Evolutionary conservation across 2,113 vertebrate species (phyloP).

Genomic region (Hypomesus transpacificus): DNA sequence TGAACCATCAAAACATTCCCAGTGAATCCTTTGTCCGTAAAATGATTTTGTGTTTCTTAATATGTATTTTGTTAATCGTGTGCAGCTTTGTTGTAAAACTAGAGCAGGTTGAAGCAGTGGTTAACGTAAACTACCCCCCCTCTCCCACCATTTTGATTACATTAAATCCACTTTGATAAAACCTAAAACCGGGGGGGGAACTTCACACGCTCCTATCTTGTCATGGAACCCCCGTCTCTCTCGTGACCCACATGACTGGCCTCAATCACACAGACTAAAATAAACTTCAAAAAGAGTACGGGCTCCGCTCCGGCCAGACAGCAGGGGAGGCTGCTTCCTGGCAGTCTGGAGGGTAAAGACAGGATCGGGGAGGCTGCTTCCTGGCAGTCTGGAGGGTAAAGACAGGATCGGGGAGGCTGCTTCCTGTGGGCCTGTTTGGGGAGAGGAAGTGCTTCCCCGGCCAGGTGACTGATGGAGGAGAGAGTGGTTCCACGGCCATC

Average conservation of each 20-base stretch:
- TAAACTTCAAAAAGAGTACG: background rate
- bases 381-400: constrained; percentile 15
- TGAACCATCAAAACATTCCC: too few relatives aligned
- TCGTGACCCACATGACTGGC: background rate
- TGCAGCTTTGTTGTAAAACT: too few relatives aligned
- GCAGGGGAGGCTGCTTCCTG: constrained; percentile 4
- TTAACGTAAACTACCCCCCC: too few relatives aligned
- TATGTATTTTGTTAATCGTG: too few relatives aligned
- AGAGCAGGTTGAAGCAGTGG: too few relatives aligned
- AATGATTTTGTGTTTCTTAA: too few relatives aligned
- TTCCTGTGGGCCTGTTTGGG: constrained; percentile 44
- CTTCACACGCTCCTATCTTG: too few relatives aligned
- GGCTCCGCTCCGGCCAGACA: background rate
- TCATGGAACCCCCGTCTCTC: too few relatives aligned
- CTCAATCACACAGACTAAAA: background rate
- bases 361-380: constrained; percentile 38
- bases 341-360: constrained; percentile 23
- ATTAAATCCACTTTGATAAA: too few relatives aligned
- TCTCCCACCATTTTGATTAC: too few relatives aligned
- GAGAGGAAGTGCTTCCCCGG: constrained; percentile 47
- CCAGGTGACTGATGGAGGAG: constrained; percentile 52
- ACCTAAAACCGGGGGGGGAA: too few relatives aligned
- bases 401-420: constrained; percentile 25
- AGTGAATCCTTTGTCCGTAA: too few relatives aligned
- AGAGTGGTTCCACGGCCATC: constrained; percentile 49